Evolutionary conservation across 2,888 invertebrate species (phyloP).

Genomic region (Drosophila tanythrix): DNA sequence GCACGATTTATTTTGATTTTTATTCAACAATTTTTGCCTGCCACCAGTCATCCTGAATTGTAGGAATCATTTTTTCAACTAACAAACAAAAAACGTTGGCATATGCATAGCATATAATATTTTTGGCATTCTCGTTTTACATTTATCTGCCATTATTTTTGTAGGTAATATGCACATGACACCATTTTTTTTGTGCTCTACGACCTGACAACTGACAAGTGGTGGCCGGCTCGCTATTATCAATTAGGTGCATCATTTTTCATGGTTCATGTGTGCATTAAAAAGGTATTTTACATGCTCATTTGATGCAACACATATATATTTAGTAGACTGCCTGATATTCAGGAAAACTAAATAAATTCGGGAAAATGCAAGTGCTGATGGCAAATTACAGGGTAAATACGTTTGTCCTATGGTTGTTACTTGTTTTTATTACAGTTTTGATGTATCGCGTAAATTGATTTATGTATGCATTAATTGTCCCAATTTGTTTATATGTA

Average conservation of each 20-base stretch:
- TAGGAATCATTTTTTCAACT: slow-evolving; percentile 28
- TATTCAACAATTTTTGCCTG: slow-evolving; percentile 1
- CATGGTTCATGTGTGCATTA: slow-evolving; percentile 9
- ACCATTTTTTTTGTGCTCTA: slow-evolving; percentile 41
- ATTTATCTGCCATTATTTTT: slow-evolving; percentile 36
- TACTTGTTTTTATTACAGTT: neutral
- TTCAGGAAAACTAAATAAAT: no score
- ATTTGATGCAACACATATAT: neutral
- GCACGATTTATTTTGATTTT: slow-evolving; percentile 15
- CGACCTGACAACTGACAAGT: slow-evolving; percentile 56
- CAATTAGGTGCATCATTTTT: slow-evolving; percentile 64
- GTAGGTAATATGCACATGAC: slow-evolving; percentile 50
- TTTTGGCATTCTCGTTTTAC: slow-evolving; percentile 23
- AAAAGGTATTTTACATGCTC: slow-evolving; percentile 5
- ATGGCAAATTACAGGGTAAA: slow-evolving; percentile 14
- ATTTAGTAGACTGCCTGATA: neutral
- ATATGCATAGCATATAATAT: slow-evolving; percentile 33
- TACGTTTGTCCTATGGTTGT: neutral
- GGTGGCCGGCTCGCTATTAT: slow-evolving; percentile 21
- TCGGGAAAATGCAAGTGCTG: neutral
- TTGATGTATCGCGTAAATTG: slow-evolving; percentile 37
- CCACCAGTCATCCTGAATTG: slow-evolving; percentile 25
- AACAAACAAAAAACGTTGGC: slow-evolving; percentile 19
- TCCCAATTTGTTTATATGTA: slow-evolving; percentile 47
- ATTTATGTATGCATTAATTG: slow-evolving; percentile 63